Evolutionary conservation across 2,888 invertebrate genomes (phyloP).

Genomic region (Linnaemya vulpina): DNA sequence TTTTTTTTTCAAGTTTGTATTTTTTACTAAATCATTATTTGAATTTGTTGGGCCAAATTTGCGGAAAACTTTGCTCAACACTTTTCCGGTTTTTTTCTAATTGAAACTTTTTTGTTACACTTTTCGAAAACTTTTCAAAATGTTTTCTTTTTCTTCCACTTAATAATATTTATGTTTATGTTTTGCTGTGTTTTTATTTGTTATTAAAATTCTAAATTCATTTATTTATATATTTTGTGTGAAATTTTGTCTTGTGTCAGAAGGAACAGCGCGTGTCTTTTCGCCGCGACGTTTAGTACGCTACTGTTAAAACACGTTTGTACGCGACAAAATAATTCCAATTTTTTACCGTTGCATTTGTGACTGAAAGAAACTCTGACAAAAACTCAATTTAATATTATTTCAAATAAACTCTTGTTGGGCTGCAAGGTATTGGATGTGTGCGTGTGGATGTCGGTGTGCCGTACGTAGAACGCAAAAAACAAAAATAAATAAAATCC

Average conservation of each 20-base stretch:
- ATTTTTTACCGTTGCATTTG: conserved; percentile 77
- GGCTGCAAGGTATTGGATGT: conserved; percentile 39
- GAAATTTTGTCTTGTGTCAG: conserved; percentile 54
- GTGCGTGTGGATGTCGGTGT: conserved; percentile 43
- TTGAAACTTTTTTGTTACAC: neutral
- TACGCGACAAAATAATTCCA: conserved; percentile 75
- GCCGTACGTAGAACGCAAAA: conserved; percentile 54
- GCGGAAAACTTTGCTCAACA: conserved; percentile 7
- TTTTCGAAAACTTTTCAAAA: conserved; percentile 28
- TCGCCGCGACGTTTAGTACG: conserved; percentile 83
- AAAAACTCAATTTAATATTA: conserved; percentile 58
- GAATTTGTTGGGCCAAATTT: neutral
- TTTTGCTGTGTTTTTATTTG: conserved; percentile 29
- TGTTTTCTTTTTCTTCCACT: conserved; percentile 36
- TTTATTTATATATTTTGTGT: conserved; percentile 41
- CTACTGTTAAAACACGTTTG: conserved; percentile 78
- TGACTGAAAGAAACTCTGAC: conserved; percentile 68
- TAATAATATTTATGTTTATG: conserved; percentile 19
- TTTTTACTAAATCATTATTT: neutral
- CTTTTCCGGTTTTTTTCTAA: conserved; percentile 1
- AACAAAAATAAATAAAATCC: conserved; percentile 1
- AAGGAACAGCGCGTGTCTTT: conserved; percentile 81
- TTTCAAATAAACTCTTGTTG: conserved; percentile 68
- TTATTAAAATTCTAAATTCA: conserved; percentile 43
- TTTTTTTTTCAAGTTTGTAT: conserved; percentile 37